Evolutionary conservation across 2,113 vertebrate species (phyloP).

Genomic region (Pantherophis guttatus): DNA sequence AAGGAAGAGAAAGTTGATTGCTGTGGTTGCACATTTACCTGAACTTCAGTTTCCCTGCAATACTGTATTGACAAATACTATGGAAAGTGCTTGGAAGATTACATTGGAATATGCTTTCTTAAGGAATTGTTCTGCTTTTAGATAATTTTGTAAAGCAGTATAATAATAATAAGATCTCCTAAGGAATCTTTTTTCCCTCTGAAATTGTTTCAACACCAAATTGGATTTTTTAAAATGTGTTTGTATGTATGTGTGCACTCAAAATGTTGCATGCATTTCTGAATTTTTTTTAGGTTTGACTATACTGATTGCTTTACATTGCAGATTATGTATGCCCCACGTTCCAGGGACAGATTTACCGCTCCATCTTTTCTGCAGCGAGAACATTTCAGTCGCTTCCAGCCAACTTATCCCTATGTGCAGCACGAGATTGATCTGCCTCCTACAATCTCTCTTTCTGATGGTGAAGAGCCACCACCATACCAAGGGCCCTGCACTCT

Average conservation of each 20-base stretch:
- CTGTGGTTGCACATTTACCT: neutral
- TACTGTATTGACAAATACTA: neutral
- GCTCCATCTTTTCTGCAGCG: slow-evolving; percentile 89
- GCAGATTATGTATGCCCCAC: slow-evolving; percentile 88
- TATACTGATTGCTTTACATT: slow-evolving; percentile 29
- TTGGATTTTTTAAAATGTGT: neutral
- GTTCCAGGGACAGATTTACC: slow-evolving; percentile 85
- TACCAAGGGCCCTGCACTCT: slow-evolving; percentile 94
- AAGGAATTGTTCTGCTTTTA: neutral
- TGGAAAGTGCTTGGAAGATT: neutral
- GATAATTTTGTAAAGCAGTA: neutral
- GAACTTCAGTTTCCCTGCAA: neutral
- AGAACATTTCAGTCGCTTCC: slow-evolving; percentile 94
- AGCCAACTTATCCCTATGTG: slow-evolving; percentile 94
- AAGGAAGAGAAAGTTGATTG: neutral
- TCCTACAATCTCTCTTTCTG: slow-evolving; percentile 94
- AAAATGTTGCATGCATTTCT: neutral
- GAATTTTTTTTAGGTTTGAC: neutral
- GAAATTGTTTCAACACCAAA: neutral
- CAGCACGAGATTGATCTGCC: slow-evolving; percentile 96
- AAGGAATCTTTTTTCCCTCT: rapidly evolving
- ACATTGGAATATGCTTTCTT: neutral
- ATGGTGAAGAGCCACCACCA: slow-evolving; percentile 92
- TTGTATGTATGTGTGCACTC: neutral
- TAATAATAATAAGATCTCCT: neutral